Evolutionary conservation across 2,113 vertebrate genomes (phyloP).

Genomic region (Corythoichthys intestinalis): DNA sequence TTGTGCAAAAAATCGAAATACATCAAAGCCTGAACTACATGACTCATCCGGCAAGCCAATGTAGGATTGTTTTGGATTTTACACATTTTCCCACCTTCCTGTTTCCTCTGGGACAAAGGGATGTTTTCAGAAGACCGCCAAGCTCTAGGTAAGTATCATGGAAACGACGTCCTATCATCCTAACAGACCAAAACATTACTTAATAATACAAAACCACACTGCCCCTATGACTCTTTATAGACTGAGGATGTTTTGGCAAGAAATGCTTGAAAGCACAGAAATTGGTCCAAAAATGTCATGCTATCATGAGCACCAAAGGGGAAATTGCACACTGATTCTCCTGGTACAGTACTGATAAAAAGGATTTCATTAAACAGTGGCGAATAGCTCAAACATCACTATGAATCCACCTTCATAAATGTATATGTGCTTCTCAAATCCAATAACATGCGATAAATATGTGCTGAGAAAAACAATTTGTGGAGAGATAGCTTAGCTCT

Average conservation of each 20-base stretch:
- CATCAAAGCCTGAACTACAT: background rate
- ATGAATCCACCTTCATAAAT: constrained; percentile 1
- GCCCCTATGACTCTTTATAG: constrained; percentile 21
- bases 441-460: constrained; percentile 21
- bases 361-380: constrained; percentile 18
- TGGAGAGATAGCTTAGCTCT: constrained; percentile 14
- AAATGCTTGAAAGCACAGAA: constrained; percentile 7
- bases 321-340: constrained; percentile 5
- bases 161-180: constrained; percentile 37
- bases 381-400: constrained; percentile 12
- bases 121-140: constrained; percentile 35
- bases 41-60: background rate
- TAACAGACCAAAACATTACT: constrained; percentile 23
- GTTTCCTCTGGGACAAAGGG: constrained; percentile 23
- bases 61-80: constrained; percentile 13
- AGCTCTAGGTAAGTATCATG: constrained; percentile 37
- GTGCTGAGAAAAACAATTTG: constrained; percentile 25
- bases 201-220: constrained; percentile 15
- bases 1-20: background rate
- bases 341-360: constrained; percentile 24
- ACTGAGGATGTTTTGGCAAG: constrained; percentile 36
- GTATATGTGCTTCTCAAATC: constrained; percentile 22
- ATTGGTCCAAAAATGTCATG: constrained; percentile 47
- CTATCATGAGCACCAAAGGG: constrained; percentile 35
- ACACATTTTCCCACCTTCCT: constrained; percentile 34